Evolutionary conservation across 1,140 invertebrate genomes (phyloP).

Genomic region (Brachionus rubens): DNA sequence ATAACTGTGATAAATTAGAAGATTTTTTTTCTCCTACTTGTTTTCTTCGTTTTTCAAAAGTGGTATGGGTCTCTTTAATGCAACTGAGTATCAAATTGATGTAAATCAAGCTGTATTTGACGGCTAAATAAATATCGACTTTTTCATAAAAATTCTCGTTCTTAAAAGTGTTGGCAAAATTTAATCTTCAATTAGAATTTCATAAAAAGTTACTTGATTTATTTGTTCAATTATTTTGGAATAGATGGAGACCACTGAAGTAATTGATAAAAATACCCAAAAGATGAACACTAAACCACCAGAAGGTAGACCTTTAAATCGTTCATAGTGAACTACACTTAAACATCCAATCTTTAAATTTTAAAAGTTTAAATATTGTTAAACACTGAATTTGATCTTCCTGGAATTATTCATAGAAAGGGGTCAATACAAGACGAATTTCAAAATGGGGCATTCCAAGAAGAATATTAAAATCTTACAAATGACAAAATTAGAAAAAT

Average conservation of each 20-base stretch:
- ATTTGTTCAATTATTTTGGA: not conserved
- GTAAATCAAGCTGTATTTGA: not conserved
- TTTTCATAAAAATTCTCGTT: not conserved
- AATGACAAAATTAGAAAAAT: not conserved
- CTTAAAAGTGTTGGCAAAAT: no score
- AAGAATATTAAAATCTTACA: no score
- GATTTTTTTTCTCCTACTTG: constrained; percentile 1
- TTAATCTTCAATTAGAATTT: no score
- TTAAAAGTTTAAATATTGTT: not conserved
- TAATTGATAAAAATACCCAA: not conserved
- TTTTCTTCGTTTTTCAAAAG: not conserved
- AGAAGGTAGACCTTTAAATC: constrained; percentile 6
- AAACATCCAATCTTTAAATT: not conserved
- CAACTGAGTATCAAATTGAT: constrained; percentile 1
- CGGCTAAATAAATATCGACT: not conserved
- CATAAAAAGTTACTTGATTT: not conserved
- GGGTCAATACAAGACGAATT: no score
- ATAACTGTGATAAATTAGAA: no score
- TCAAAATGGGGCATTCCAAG: no score
- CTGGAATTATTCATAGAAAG: no score
- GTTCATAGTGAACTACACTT: not conserved
- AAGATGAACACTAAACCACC: not conserved
- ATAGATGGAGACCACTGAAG: not conserved
- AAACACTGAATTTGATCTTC: no score
- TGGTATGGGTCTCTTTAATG: not conserved